phyloP scores from a whole-genome alignment of 2,888 invertebrate species.

The Napeogenes sylphis region DNA sequence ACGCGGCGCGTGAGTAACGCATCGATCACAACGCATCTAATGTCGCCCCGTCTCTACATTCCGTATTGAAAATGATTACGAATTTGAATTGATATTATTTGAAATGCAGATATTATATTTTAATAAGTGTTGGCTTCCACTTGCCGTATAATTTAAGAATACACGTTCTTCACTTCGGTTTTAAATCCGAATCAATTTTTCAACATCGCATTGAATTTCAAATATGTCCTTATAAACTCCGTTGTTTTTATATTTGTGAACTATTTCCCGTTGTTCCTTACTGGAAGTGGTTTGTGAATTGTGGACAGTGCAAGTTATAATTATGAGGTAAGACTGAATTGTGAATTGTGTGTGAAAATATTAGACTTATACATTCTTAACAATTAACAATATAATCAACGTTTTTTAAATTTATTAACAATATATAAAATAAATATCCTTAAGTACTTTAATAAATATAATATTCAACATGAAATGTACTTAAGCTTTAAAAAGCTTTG shows the following conservation, averaged over 20 bases:
- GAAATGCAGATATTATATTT: constrained; percentile 17
- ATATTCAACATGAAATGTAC: no score
- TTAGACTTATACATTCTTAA: neutral
- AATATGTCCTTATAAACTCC: constrained; percentile 70
- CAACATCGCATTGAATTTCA: constrained; percentile 72
- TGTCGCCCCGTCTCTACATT: constrained; percentile 22
- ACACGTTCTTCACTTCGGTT: constrained; percentile 52
- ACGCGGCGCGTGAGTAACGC: constrained; percentile 67
- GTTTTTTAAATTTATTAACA: no score
- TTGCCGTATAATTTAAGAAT: constrained; percentile 43
- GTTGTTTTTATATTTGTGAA: constrained; percentile 56
- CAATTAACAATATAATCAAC: no score
- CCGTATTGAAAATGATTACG: constrained; percentile 24
- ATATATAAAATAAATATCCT: no score
- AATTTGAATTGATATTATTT: neutral
- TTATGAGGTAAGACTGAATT: constrained; percentile 55
- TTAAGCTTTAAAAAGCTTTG: no score
- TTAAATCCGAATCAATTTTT: constrained; percentile 65
- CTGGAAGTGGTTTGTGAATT: constrained; percentile 50
- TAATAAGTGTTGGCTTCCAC: constrained; percentile 44
- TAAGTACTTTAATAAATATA: no score
- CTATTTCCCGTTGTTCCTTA: constrained; percentile 58
- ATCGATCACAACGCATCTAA: constrained; percentile 46
- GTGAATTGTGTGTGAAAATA: neutral
- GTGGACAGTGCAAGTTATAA: constrained; percentile 27